A percentile compares a stretch with the other conserved stretches of the same genome.
Conservation (phyloP, 2,888 invertebrate species). For the Cantharis flavilabris region DNA sequence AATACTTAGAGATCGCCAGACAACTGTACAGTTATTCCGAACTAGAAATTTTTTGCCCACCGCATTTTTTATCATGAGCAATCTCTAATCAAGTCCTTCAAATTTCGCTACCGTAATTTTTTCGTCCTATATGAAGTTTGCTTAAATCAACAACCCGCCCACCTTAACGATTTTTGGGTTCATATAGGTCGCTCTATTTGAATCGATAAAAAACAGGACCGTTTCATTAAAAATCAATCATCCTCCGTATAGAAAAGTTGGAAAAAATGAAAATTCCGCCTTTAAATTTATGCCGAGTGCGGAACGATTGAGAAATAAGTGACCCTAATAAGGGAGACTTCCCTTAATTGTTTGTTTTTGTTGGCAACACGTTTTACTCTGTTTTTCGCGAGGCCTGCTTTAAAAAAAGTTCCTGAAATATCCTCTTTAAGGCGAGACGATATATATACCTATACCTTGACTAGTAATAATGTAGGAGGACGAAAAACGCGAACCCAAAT, state of each 20-base stretch:
- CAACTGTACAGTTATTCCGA: slow-evolving; percentile 15
- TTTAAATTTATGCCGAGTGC: not conserved
- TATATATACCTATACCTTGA: slow-evolving; percentile 19
- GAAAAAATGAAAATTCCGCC: not conserved
- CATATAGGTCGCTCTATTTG: not conserved
- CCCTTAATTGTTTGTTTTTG: slow-evolving; percentile 1
- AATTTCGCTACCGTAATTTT: not conserved
- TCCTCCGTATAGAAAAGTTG: not conserved
- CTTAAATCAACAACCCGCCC: not conserved
- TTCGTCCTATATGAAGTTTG: not conserved
- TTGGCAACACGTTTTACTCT: slow-evolving; percentile 5
- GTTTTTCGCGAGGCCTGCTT: slow-evolving; percentile 28
- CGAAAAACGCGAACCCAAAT: slow-evolving; percentile 23
- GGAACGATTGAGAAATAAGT: not conserved
- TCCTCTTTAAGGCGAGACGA: slow-evolving; percentile 34
- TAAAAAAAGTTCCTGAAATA: slow-evolving; percentile 29
- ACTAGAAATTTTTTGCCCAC: slow-evolving; percentile 6
- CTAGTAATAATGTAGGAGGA: slow-evolving; percentile 23
- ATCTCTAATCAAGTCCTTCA: not conserved
- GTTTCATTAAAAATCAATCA: not conserved
- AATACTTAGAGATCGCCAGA: slow-evolving; percentile 34
- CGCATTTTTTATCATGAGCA: not conserved
- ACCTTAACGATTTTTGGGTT: not conserved
- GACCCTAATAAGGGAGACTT: not conserved
- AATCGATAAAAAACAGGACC: not conserved